These are phyloP conservation scores for Trachelus troglodyta DNA, from an alignment of 2,888 invertebrate species.

Conservation along the genomic window DNA sequence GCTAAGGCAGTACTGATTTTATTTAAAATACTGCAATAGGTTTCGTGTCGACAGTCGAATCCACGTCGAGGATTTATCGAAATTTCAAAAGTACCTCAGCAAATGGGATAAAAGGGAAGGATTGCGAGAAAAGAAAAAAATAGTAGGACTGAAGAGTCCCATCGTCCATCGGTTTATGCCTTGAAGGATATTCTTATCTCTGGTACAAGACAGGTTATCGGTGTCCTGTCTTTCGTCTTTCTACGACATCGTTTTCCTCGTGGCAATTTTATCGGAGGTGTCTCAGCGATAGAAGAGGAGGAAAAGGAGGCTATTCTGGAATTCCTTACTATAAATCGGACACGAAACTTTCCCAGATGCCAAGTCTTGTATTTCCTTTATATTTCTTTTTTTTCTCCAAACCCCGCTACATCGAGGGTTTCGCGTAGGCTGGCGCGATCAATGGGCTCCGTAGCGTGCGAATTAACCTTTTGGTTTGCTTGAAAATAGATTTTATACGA, in stretches of 20 bases:
- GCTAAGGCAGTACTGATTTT: not conserved
- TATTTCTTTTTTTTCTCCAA: not conserved
- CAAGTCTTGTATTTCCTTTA: not conserved
- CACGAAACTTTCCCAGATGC: not conserved
- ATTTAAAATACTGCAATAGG: not conserved
- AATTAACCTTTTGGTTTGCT: not conserved
- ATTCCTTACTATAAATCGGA: not conserved
- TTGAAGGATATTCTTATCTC: conserved; percentile 47
- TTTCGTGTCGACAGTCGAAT: not conserved
- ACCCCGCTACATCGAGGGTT: not conserved
- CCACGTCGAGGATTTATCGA: not conserved
- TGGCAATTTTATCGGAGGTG: conserved; percentile 51
- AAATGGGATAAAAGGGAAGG: not conserved
- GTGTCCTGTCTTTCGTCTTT: conserved; percentile 42
- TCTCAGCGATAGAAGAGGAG: conserved; percentile 38
- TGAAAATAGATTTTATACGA: not conserved
- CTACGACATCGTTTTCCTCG: conserved; percentile 50
- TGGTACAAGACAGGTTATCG: conserved; percentile 42
- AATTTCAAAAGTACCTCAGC: not conserved
- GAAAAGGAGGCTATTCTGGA: conserved; percentile 10
- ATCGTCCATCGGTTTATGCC: not conserved
- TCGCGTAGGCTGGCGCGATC: not conserved
- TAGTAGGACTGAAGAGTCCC: not conserved
- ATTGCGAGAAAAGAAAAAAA: not conserved
- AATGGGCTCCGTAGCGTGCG: not conserved